Evolutionary conservation across 2,888 invertebrate genomes (phyloP).

Genomic region (Calliphora vomitoria): DNA sequence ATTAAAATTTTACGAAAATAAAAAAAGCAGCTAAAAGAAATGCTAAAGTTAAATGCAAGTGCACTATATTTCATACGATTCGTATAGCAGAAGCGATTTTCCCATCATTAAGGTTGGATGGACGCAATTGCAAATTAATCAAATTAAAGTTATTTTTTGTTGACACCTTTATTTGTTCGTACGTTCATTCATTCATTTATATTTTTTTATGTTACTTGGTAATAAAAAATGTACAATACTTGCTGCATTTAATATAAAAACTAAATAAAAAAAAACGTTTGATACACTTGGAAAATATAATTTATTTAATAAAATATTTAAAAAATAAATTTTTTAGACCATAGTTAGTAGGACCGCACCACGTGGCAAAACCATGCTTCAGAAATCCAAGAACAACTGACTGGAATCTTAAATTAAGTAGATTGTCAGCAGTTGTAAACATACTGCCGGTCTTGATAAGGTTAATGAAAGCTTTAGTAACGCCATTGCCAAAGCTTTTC

Average conservation of each 20-base stretch:
- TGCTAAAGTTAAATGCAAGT: conserved; percentile 49
- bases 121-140: conserved; percentile 79
- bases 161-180: conserved; percentile 64
- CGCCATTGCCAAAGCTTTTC: too few relatives aligned
- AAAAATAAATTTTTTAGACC: too few relatives aligned
- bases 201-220: conserved; percentile 10
- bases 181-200: conserved; percentile 34
- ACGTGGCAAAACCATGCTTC: too few relatives aligned
- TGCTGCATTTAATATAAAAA: conserved; percentile 55
- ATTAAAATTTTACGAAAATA: conserved; percentile 9
- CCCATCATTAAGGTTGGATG: conserved; percentile 81
- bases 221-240: conserved; percentile 55
- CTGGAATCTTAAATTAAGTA: too few relatives aligned
- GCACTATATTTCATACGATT: conserved; percentile 59
- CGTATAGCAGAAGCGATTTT: conserved; percentile 75
- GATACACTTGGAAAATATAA: conserved; percentile 40
- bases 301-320: neutral
- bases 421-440: too few relatives aligned
- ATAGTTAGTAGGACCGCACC: too few relatives aligned
- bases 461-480: too few relatives aligned
- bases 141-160: conserved; percentile 80
- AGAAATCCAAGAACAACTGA: too few relatives aligned
- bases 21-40: conserved; percentile 31
- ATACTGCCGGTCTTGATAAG: too few relatives aligned
- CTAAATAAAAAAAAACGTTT: conserved; percentile 24